Percentiles rank a stretch among this genome's conserved stretches.
Evolutionary conservation across 2,888 invertebrate species (phyloP).

Genomic region (Amiota minor): DNA sequence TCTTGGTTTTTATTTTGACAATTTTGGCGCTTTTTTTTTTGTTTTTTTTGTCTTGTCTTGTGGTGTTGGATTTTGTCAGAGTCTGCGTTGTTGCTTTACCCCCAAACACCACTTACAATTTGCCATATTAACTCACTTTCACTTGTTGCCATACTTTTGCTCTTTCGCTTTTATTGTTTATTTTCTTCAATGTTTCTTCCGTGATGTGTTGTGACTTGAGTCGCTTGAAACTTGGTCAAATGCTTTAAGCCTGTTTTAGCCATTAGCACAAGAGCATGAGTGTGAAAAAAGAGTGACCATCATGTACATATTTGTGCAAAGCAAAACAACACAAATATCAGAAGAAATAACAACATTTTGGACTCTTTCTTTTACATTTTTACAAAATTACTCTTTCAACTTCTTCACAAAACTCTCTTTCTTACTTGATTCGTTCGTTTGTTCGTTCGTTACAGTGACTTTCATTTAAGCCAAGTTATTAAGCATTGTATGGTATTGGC

Average conservation of each 20-base stretch:
- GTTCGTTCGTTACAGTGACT: too few relatives aligned
- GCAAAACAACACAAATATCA: neutral
- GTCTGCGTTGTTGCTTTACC: slow-evolving; percentile 29
- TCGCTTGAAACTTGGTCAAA: slow-evolving; percentile 50
- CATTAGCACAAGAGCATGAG: neutral
- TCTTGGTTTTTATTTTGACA: slow-evolving; percentile 4
- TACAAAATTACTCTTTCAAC: slow-evolving; percentile 15
- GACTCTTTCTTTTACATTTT: neutral
- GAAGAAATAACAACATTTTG: neutral
- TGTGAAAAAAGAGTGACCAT: too few relatives aligned
- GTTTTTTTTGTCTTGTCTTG: slow-evolving; percentile 32
- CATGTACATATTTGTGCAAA: neutral
- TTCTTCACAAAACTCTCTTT: neutral
- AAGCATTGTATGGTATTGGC: slow-evolving; percentile 27
- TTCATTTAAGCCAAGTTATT: neutral
- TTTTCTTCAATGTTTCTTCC: slow-evolving; percentile 51
- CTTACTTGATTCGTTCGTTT: too few relatives aligned
- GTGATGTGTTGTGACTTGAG: slow-evolving; percentile 30
- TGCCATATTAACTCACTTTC: slow-evolving; percentile 62
- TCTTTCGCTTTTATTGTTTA: slow-evolving; percentile 40
- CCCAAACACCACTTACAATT: slow-evolving; percentile 45
- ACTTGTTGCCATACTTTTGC: slow-evolving; percentile 48
- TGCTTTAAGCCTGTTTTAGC: slow-evolving; percentile 10
- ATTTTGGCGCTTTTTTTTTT: too few relatives aligned
- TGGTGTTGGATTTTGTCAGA: slow-evolving; percentile 19